These are phyloP conservation scores for Megathymus violae DNA, from an alignment of 1,140 invertebrate species.

Conservation along the genomic window DNA sequence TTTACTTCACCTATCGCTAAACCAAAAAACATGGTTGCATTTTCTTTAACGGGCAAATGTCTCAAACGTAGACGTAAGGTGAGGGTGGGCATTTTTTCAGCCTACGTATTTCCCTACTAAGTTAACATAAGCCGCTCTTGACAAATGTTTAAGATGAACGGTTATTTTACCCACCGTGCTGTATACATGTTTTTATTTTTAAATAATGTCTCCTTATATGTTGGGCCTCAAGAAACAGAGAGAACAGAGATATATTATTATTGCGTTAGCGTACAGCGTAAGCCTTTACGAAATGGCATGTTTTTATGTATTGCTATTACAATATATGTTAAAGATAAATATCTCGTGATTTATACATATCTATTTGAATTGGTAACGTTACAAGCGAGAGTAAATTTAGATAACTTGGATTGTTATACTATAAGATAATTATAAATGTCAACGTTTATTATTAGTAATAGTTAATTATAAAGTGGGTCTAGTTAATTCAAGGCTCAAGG, in stretches of 20 bases:
- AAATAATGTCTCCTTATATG: constrained; percentile 56
- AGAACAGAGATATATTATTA: constrained; percentile 55
- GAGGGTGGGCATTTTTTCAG: constrained; percentile 59
- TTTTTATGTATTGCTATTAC: constrained; percentile 29
- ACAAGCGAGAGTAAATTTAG: neutral
- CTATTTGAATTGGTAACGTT: neutral
- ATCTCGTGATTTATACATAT: neutral
- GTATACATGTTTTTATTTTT: constrained; percentile 63
- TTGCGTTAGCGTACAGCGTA: constrained; percentile 40
- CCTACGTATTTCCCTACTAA: constrained; percentile 64
- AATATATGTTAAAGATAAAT: constrained; percentile 3
- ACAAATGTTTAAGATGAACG: constrained; percentile 80
- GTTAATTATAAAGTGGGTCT: too few relatives aligned
- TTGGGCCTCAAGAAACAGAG: constrained; percentile 50
- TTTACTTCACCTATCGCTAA: neutral
- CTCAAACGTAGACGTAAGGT: constrained; percentile 48
- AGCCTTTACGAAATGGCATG: constrained; percentile 45
- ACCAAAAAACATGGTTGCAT: constrained; percentile 38
- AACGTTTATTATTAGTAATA: too few relatives aligned
- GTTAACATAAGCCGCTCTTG: constrained; percentile 77
- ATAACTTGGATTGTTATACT: neutral
- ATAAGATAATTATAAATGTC: too few relatives aligned
- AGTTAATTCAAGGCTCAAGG: too few relatives aligned
- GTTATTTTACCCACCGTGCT: constrained; percentile 72
- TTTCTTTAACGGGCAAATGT: constrained; percentile 59